Evolutionary conservation across 2,888 invertebrate genomes (phyloP), one percentile per base, ranked within the genome.

Genomic region (Morpho deidamia): DNA sequence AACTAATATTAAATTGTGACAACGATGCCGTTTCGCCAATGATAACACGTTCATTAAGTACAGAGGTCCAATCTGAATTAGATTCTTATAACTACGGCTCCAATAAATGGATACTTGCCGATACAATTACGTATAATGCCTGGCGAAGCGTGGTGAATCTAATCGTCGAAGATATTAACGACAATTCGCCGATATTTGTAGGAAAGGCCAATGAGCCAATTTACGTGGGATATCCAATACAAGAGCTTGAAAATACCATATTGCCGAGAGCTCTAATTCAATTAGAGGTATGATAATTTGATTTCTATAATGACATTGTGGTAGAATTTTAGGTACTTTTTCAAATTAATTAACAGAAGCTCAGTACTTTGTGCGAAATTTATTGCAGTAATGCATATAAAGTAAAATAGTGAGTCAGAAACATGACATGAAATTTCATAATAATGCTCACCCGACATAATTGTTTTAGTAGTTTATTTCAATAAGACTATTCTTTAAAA

Each of bases 101-200:
- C 14, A 81, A 76, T 57, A 76, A 73, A 62, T 91, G 91, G 87
- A 66, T 89, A 35, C 67, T 85, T 39, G 74, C 85, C 9, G 81
- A 88, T 47, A 69, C 81, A 5, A 87, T 90, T 46, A 58, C 59
- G 3, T 83, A 75, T 63, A 78, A 87, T 53, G 65, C 81, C 0
- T 73, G 80, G 58, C 70, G 80, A 43, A 87, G 83, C 60, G 69
- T 87, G 37, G 80, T 91, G 1, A 87, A 87, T 58, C 68, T 91
- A 43, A 83, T 91, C 54, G 86, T 91, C 1, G 84, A 85, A 12
- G 91, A 91, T 60, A 85, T 86, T n/a, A 91, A 91, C 63, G 91
- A 91, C 60, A 86, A 91, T 61, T 40, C 60, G 5, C 91, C 91
- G 1, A 72, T 81, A 69, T 91, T 91, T 61, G 59, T 73, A 32